phyloP scores from a whole-genome alignment of 2,797 vertebrate genomes.

The Potorous gilbertii region DNA sequence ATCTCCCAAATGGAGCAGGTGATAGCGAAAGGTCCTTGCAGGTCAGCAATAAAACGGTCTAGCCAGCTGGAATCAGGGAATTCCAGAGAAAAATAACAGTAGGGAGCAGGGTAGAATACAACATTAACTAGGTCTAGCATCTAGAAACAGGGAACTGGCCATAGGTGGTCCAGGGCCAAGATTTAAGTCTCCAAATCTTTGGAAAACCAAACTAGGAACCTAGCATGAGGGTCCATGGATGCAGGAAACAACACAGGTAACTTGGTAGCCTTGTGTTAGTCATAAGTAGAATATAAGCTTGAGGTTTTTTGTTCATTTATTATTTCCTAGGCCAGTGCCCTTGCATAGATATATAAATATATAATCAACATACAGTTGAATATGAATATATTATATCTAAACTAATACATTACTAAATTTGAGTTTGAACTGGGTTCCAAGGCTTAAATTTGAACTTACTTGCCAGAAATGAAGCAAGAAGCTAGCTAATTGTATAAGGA shows the following conservation, averaged over 20 bases:
- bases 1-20: background rate
- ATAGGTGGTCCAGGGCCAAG: too few relatives aligned
- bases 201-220: background rate
- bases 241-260: background rate
- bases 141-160: background rate
- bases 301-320: background rate
- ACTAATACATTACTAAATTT: background rate
- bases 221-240: background rate
- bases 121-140: background rate
- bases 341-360: background rate
- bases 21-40: background rate
- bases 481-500: background rate
- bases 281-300: background rate
- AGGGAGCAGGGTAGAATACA: background rate
- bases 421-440: background rate
- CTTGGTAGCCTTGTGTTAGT: background rate
- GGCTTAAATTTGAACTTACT: background rate
- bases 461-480: background rate
- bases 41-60: background rate
- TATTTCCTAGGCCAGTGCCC: background rate
- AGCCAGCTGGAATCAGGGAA: background rate
- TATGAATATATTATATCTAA: background rate
- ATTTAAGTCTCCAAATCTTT: background rate
- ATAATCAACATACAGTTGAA: background rate
- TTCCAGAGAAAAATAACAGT: background rate